These are phyloP conservation scores for Grantiella picta DNA, from an alignment of 2,113 vertebrate species.

Conservation along the genomic window DNA sequence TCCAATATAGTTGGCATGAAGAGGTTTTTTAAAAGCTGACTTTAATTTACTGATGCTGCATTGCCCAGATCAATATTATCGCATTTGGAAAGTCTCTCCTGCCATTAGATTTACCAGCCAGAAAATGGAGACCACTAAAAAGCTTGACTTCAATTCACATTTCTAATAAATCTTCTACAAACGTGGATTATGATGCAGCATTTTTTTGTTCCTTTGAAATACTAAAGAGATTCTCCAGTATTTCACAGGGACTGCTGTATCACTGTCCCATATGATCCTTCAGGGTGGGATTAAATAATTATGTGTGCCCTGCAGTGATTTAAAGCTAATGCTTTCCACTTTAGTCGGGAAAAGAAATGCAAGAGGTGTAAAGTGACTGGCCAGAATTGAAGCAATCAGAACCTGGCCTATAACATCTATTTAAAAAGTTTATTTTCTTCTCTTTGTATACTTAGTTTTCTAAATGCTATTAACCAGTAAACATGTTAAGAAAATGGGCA, in stretches of 20 bases:
- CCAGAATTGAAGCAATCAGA: background rate
- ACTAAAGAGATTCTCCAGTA: background rate
- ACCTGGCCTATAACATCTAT: background rate
- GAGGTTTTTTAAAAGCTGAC: background rate
- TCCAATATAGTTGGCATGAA: background rate
- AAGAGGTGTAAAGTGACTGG: background rate
- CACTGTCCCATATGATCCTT: background rate
- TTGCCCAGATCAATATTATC: slow-evolving; percentile 11
- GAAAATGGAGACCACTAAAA: slow-evolving; percentile 4
- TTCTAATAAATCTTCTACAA: slow-evolving; percentile 15
- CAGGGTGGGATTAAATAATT: background rate
- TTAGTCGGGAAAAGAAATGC: background rate
- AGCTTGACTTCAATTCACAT: background rate
- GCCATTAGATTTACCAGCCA: slow-evolving; percentile 24
- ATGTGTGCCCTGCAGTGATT: background rate
- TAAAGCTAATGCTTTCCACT: background rate
- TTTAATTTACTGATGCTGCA: slow-evolving; percentile 30
- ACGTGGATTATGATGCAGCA: background rate
- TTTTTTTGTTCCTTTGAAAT: background rate
- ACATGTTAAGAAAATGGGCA: background rate
- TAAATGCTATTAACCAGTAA: background rate
- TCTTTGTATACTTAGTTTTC: background rate
- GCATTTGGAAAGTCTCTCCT: background rate
- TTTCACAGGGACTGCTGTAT: background rate
- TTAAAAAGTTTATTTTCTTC: background rate